Evolutionary conservation across 2,888 invertebrate species (phyloP), one percentile per base, ranked within the genome.

Genomic region (Nysson spinosus): DNA sequence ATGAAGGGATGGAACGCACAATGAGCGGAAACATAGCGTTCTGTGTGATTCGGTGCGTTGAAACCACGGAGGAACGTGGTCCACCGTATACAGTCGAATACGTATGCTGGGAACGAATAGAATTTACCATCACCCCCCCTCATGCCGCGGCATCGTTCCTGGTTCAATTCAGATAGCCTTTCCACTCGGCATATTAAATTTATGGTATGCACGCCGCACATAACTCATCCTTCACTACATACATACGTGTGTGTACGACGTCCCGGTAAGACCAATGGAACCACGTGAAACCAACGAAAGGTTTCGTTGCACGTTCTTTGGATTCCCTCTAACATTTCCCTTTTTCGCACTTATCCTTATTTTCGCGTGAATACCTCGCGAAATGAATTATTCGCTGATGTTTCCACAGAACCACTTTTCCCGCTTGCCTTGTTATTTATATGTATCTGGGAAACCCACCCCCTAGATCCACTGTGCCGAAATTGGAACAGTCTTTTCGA

Each of bases 151-250:
- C 73, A 75, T 78, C 75, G 78, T 51, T 67, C 62, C 72, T 61
- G 75, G 83, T 81, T 82, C 83, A 78, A 83, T 82, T 83, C 82
- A 79, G 82, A 80, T 80, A 83, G 81, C 82, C 83, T 81, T 82
- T 81, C 83, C 80, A 81, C 78, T 75, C 80, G 80, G 82, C 83
- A 81, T 83, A 84, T 84, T 84, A 84, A 84, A 84, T 84, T 83
- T 83, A 83, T 82, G 83, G 83, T 81, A 82, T 82, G 81, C 79
- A 76, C 71, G 69, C 78, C 77, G 76, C 77, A 74, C 80, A 82
- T 82, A 82, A 81, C 81, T 82, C 80, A 76, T 57, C 62, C 69
- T 35, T 43, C 24, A 39, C 37, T 52, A 55, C 54, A 54, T 57
- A 66, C 60, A 60, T 50, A 61, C 44, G 34, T 37, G 19, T 30